phyloP scores from a whole-genome alignment of 2,113 vertebrate genomes.

The Lophotis ruficrista region DNA sequence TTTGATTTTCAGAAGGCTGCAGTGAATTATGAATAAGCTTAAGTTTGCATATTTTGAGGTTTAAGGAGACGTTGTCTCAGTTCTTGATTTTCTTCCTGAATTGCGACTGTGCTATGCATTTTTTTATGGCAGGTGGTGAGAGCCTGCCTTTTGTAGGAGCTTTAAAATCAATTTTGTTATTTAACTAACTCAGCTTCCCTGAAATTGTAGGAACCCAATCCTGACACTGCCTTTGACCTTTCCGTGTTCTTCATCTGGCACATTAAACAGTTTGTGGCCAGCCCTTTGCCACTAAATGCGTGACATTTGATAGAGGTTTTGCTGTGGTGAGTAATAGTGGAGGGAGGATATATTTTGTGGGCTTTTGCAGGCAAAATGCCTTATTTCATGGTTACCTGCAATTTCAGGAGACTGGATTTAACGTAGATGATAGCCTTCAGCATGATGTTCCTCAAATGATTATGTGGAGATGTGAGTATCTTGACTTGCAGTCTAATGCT shows the following conservation, averaged over 20 bases:
- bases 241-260: background rate
- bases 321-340: background rate
- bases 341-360: background rate
- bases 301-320: constrained; percentile 1
- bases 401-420: background rate
- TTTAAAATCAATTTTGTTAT: background rate
- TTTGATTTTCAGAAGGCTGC: background rate
- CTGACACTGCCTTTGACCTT: background rate
- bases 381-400: background rate
- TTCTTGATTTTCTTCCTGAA: background rate
- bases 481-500: background rate
- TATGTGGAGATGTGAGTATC: background rate
- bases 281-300: background rate
- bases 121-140: background rate
- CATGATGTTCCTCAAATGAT: background rate
- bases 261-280: background rate
- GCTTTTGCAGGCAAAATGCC: background rate
- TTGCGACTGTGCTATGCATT: background rate
- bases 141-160: background rate
- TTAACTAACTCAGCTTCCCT: background rate
- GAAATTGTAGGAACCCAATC: background rate
- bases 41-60: background rate
- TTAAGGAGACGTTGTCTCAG: background rate
- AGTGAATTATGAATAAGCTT: background rate
- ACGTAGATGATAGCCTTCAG: background rate